These are phyloP conservation scores for Rhorus exstirpatorius DNA, from an alignment of 2,888 invertebrate species.

Conservation along the genomic window DNA sequence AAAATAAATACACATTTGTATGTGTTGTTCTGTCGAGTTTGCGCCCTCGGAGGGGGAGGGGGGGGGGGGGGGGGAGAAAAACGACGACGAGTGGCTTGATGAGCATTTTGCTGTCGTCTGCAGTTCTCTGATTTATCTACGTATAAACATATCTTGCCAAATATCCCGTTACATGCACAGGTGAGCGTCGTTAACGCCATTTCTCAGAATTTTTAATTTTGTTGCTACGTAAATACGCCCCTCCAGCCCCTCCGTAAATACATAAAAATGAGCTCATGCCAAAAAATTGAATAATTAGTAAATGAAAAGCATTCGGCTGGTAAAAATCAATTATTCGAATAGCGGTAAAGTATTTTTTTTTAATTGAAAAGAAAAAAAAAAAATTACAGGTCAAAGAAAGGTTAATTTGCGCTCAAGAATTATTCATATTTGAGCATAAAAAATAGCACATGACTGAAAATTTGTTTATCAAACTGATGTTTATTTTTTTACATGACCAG, in stretches of 20 bases:
- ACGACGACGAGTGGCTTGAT: conserved; percentile 4
- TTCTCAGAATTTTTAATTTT: not conserved
- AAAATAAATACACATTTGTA: not conserved
- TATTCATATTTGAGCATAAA: too few relatives aligned
- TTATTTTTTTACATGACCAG: too few relatives aligned
- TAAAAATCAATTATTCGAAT: too few relatives aligned
- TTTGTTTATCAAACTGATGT: too few relatives aligned
- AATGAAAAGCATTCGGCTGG: too few relatives aligned
- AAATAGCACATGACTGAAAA: too few relatives aligned
- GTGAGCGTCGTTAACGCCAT: not conserved
- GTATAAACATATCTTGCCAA: not conserved
- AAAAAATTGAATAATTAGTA: not conserved
- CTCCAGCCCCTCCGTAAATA: not conserved
- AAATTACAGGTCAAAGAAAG: too few relatives aligned
- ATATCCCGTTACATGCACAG: not conserved
- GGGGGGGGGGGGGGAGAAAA: too few relatives aligned
- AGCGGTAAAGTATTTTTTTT: too few relatives aligned
- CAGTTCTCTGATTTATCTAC: conserved; percentile 4
- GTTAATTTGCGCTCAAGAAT: too few relatives aligned
- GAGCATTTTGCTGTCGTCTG: conserved; percentile 40
- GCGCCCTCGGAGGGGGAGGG: not conserved
- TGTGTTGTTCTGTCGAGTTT: conserved; percentile 8
- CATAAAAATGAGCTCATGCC: conserved; percentile 2
- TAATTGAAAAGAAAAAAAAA: too few relatives aligned
- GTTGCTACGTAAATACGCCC: not conserved